These are phyloP conservation scores for Tadarida brasiliensis DNA, from an alignment of 2,797 vertebrate genomes.

Conservation along the genomic window DNA sequence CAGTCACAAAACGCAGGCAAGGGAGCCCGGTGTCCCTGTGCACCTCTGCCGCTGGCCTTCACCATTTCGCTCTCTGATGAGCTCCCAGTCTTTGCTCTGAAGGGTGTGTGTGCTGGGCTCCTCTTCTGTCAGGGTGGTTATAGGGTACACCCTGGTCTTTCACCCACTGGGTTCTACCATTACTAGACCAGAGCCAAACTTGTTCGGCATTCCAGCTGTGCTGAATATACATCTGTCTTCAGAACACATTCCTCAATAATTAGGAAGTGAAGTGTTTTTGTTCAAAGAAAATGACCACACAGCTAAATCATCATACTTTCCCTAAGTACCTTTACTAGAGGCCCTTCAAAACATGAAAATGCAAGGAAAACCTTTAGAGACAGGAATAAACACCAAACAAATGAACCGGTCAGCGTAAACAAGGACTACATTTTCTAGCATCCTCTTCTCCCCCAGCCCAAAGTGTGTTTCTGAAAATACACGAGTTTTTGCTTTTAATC, in stretches of 20 bases:
- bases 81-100: background rate
- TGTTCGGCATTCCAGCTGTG: background rate
- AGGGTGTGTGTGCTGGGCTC: background rate
- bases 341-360: conserved; percentile 58
- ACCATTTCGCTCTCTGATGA: background rate
- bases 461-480: conserved; percentile 31
- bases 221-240: background rate
- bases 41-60: background rate
- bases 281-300: conserved; percentile 53
- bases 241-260: conserved; percentile 46
- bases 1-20: background rate
- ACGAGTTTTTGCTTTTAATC: conserved; percentile 36
- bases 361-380: conserved; percentile 61
- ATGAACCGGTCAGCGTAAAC: conserved; percentile 14
- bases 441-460: background rate
- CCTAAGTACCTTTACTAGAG: conserved; percentile 23
- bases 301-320: conserved; percentile 39
- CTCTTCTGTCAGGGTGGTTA: background rate
- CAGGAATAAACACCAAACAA: conserved; percentile 52
- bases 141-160: background rate
- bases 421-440: conserved; percentile 1
- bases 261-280: conserved; percentile 36
- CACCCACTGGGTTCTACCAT: background rate
- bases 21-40: background rate
- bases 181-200: background rate